These are phyloP conservation scores for Megaceryle alcyon DNA, from an alignment of 2,797 vertebrate species.

Conservation along the genomic window DNA sequence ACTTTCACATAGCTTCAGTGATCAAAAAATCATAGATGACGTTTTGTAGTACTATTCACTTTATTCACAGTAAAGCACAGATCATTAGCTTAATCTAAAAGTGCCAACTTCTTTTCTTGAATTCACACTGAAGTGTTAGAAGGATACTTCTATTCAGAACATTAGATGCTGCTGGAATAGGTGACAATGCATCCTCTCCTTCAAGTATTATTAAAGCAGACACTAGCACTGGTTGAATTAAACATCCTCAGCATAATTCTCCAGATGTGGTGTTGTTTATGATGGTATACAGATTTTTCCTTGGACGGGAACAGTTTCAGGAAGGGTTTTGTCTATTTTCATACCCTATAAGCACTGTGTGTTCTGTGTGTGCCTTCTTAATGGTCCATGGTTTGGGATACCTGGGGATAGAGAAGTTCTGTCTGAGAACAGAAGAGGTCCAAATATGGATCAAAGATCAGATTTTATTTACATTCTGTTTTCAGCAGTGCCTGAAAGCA, in stretches of 20 bases:
- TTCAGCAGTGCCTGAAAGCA: neutral
- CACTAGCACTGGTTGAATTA: neutral
- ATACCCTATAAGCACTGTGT: neutral
- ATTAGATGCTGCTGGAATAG: neutral
- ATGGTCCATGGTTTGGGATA: neutral
- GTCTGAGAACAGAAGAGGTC: neutral
- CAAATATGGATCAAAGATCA: neutral
- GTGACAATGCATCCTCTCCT: neutral
- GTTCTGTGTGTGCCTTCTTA: neutral
- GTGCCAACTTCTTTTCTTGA: neutral
- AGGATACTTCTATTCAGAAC: neutral
- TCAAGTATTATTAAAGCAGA: neutral
- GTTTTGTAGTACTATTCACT: neutral
- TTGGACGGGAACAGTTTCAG: neutral
- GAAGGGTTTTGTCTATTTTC: neutral
- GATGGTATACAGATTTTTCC: neutral
- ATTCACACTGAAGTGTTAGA: neutral
- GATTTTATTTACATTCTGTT: neutral
- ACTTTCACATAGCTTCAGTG: neutral
- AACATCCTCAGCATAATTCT: neutral
- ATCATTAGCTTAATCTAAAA: neutral
- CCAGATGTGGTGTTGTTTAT: neutral
- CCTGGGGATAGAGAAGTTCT: neutral
- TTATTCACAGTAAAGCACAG: conserved; percentile 1
- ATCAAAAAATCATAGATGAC: neutral